Percentiles rank a stretch among this genome's conserved stretches.
These are phyloP conservation scores for Selene dorsalis DNA, from an alignment of 2,797 vertebrate genomes.

Conservation along the genomic window DNA sequence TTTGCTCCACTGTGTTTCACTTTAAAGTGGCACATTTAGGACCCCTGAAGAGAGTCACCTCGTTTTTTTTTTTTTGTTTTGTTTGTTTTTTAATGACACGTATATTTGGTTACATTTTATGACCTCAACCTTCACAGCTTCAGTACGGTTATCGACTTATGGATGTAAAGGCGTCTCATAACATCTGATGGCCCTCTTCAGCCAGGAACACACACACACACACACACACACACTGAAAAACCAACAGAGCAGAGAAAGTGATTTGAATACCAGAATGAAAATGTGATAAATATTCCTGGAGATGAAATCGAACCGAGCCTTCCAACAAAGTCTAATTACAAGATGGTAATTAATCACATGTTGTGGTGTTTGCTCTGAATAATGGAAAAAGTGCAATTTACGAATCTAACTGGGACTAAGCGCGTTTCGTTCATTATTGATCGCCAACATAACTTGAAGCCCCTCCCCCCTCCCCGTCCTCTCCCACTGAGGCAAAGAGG, in stretches of 20 bases:
- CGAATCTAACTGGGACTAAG: constrained; percentile 65
- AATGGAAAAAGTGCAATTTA: constrained; percentile 74
- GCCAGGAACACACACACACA: neutral
- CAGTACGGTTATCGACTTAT: constrained; percentile 35
- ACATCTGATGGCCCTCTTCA: constrained; percentile 48
- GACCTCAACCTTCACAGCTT: constrained; percentile 43
- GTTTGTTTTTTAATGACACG: constrained; percentile 28
- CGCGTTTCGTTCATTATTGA: constrained; percentile 66
- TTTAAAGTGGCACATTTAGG: constrained; percentile 46
- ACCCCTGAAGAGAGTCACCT: constrained; percentile 52
- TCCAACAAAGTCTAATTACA: constrained; percentile 80
- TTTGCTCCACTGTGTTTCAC: constrained; percentile 41
- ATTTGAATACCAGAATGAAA: constrained; percentile 69
- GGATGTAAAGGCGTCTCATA: constrained; percentile 45
- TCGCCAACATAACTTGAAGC: constrained; percentile 55
- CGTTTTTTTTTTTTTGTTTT: constrained; percentile 33
- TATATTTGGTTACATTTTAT: constrained; percentile 64
- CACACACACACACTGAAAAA: neutral
- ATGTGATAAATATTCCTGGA: constrained; percentile 76
- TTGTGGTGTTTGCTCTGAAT: constrained; percentile 67
- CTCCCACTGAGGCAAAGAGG: neutral
- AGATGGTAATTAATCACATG: constrained; percentile 76
- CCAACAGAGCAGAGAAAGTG: constrained; percentile 45
- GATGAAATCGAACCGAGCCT: constrained; percentile 77
- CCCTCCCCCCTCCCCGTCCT: constrained; percentile 11